Percentiles rank a stretch among this genome's conserved stretches.
phyloP scores from a whole-genome alignment of 2,113 vertebrate species.

The Eptesicus fuscus region DNA sequence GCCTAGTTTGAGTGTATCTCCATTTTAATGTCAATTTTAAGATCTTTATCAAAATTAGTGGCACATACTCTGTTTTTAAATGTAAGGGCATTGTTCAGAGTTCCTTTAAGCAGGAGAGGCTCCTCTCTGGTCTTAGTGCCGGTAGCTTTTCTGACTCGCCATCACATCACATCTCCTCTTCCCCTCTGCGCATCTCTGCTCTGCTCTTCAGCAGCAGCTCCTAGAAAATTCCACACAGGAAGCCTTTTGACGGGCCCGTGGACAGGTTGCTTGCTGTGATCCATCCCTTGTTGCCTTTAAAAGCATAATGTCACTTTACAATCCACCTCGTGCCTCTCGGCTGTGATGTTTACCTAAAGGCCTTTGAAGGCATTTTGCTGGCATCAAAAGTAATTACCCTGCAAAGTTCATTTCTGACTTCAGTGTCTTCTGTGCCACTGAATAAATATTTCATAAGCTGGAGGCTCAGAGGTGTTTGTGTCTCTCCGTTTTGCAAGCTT shows the following conservation, averaged over 20 bases:
- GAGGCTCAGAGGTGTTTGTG: conserved; percentile 71
- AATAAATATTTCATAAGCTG: conserved; percentile 81
- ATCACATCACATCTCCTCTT: neutral
- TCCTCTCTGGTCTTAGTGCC: neutral
- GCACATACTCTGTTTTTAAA: neutral
- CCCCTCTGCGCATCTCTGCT: neutral
- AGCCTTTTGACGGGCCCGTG: neutral
- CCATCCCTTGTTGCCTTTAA: conserved; percentile 46
- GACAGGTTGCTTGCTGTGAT: conserved; percentile 38
- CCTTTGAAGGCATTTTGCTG: conserved; percentile 70
- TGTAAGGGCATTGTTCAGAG: neutral
- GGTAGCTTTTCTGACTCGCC: neutral
- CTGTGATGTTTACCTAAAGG: conserved; percentile 77
- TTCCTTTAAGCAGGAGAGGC: neutral
- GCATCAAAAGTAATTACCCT: conserved; percentile 83
- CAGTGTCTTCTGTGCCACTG: conserved; percentile 59
- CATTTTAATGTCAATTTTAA: conserved; percentile 52
- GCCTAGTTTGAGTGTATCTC: conserved; percentile 12
- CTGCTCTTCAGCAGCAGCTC: neutral
- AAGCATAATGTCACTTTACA: neutral
- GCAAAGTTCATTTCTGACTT: conserved; percentile 80
- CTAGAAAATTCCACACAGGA: conserved; percentile 6
- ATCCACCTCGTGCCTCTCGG: conserved; percentile 41
- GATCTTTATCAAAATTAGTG: conserved; percentile 51
- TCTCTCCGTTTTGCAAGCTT: conserved; percentile 64